Base-by-base conservation (phyloP, 2,797 vertebrate genomes). In the Odontamblyopus lacepedii region DNA sequence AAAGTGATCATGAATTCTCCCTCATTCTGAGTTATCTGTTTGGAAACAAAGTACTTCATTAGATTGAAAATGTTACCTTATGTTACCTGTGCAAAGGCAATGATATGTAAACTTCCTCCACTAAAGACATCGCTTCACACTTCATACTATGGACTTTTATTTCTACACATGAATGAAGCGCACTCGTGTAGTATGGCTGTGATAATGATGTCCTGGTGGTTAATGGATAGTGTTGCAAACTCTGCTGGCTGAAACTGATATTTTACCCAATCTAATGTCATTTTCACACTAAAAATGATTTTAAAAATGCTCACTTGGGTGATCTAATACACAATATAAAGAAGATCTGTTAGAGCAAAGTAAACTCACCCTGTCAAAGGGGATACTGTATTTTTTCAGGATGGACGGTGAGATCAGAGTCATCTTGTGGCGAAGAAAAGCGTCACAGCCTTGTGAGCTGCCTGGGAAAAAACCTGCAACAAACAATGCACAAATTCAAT, bases 1-100 rank as follows among this genome's bases (percentile, higher is more conserved):
- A 99, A 99, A 0, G 98, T 98, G 76, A 99, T 83, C 97, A 99
- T 99, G n/a, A 99, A 99, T 85, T 99, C 97, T 0, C 98, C 98
- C 0, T 96, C 97, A 29, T 98, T 96, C 84, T 99, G 98, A 3
- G 98, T 99, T 83, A 99, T 94, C 98, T 99, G 91, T 3, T 81
- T 26, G 79, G 0, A 76, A 0, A 74, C 23, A 64, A 5, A 5
- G 1, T 32, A 55, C 3, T 63, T 57, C 2, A 35, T 63, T 63
- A 23, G 19, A n/a, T 13, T 41, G 0, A 55, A 55, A 23, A 8
- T 11, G 9, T 55, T 1, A 8, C 7, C n/a, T 53, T 5, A 53
- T n/a, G 51, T 53, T 53, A 53, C 51, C 51, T n/a, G 19, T 8
- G 18, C 51, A 53, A 1, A 8, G 51, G 19, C 19, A 53, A 77